phyloP scores from a whole-genome alignment of 2,888 invertebrate species.

The Eristalis tenax region DNA sequence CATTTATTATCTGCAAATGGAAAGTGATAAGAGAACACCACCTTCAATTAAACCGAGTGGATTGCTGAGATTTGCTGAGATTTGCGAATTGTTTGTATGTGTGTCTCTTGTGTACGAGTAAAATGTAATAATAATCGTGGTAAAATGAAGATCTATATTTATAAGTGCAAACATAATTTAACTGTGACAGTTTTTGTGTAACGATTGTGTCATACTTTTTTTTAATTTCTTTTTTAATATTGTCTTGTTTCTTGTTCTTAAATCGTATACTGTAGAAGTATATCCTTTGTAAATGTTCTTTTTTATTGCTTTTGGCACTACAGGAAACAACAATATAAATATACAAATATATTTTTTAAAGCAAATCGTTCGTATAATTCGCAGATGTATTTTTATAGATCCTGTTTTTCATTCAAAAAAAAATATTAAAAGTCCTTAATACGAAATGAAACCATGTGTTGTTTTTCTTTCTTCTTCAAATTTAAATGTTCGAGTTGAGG shows the following conservation, averaged over 20 bases:
- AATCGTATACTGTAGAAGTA: slow-evolving; percentile 15
- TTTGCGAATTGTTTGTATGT: neutral
- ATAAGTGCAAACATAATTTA: slow-evolving; percentile 21
- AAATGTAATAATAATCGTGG: slow-evolving; percentile 13
- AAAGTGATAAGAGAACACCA: slow-evolving; percentile 23
- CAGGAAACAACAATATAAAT: slow-evolving; percentile 10
- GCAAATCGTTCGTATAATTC: slow-evolving; percentile 47
- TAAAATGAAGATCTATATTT: slow-evolving; percentile 25
- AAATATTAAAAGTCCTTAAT: slow-evolving; percentile 2
- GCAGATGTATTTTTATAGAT: slow-evolving; percentile 53
- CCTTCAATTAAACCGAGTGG: slow-evolving; percentile 11
- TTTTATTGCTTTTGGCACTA: slow-evolving; percentile 25
- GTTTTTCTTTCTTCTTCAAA: neutral
- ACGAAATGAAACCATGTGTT: neutral
- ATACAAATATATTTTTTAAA: slow-evolving; percentile 14
- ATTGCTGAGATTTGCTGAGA: no score
- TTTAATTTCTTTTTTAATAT: slow-evolving; percentile 16
- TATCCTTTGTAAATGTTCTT: slow-evolving; percentile 23
- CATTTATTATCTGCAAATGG: slow-evolving; percentile 4
- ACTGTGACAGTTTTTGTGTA: slow-evolving; percentile 30
- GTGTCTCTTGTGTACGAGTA: neutral
- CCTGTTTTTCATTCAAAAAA: slow-evolving; percentile 27
- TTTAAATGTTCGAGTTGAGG: neutral
- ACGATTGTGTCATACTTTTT: slow-evolving; percentile 57
- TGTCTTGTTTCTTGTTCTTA: slow-evolving; percentile 14